phyloP scores from a whole-genome alignment of 2,888 invertebrate genomes.

The Drosophila vallismaia region DNA sequence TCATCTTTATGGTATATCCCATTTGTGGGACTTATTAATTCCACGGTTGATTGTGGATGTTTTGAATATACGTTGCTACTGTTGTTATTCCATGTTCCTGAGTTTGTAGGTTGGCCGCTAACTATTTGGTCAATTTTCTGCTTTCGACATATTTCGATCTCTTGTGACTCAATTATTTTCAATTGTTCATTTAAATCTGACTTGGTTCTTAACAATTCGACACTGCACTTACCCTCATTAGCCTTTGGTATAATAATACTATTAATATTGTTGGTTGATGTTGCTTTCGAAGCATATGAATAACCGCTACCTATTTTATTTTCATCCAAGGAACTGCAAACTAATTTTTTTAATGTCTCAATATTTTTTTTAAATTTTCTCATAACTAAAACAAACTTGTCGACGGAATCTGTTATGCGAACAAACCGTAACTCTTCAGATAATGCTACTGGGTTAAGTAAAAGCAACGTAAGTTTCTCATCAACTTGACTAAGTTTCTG shows the following conservation, averaged over 20 bases:
- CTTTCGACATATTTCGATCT: conserved; percentile 80
- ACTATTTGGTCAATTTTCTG: conserved; percentile 62
- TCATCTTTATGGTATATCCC: conserved; percentile 83
- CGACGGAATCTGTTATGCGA: conserved; percentile 29
- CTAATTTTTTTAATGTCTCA: conserved; percentile 81
- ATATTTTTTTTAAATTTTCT: conserved; percentile 82
- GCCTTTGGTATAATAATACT: neutral
- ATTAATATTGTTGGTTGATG: neutral
- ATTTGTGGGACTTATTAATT: conserved; percentile 48
- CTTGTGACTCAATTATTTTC: conserved; percentile 81
- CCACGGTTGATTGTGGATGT: neutral
- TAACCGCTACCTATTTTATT: conserved; percentile 32
- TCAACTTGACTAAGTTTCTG: conserved; percentile 82
- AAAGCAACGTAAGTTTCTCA: conserved; percentile 79
- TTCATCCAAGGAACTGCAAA: conserved; percentile 78
- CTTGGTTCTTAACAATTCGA: conserved; percentile 80
- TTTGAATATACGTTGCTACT: neutral
- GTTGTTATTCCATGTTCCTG: conserved; percentile 42
- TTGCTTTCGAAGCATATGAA: neutral
- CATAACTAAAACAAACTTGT: conserved; percentile 72
- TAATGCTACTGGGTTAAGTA: conserved; percentile 81
- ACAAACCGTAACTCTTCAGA: conserved; percentile 64
- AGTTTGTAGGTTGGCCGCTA: conserved; percentile 38
- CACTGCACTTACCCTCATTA: conserved; percentile 52
- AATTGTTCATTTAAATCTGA: conserved; percentile 82